These are phyloP conservation scores for Aldrovandia affinis DNA, from an alignment of 2,797 vertebrate genomes.

Conservation along the genomic window DNA sequence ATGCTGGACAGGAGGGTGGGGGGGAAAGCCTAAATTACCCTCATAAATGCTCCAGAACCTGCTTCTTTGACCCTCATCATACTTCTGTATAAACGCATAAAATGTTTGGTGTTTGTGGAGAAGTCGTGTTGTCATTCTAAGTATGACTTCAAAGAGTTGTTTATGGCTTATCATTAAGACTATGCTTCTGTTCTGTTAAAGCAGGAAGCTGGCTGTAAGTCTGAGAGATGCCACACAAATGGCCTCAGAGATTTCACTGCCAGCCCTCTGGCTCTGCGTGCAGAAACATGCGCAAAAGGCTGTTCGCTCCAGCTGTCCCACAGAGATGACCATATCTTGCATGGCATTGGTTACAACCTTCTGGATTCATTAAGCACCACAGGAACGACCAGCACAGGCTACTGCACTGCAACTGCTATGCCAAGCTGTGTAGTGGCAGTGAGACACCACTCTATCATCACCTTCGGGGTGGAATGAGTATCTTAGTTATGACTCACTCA, in stretches of 20 bases:
- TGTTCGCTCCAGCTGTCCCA: neutral
- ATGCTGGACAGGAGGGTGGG: neutral
- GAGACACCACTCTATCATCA: too few species aligned
- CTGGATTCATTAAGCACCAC: neutral
- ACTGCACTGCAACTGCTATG: too few species aligned
- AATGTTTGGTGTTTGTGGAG: neutral
- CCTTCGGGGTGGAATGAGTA: too few species aligned
- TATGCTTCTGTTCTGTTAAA: neutral
- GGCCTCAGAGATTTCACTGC: neutral
- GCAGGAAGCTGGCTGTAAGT: neutral
- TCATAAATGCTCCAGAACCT: too few species aligned
- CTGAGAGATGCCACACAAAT: neutral
- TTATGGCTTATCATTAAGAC: neutral
- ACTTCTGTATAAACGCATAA: too few species aligned
- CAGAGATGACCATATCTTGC: neutral
- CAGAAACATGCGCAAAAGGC: neutral
- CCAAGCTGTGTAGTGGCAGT: too few species aligned
- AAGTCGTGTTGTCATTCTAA: neutral
- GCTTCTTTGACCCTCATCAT: too few species aligned
- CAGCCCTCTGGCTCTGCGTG: neutral
- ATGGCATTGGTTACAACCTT: neutral
- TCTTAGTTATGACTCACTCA: too few species aligned
- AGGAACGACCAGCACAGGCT: too few species aligned
- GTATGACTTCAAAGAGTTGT: neutral
- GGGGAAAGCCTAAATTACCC: neutral